A percentile compares a stretch with the other conserved stretches of the same genome.
These are phyloP conservation scores for Darevskia mixta DNA, from an alignment of 2,797 vertebrate genomes.

Conservation along the genomic window DNA sequence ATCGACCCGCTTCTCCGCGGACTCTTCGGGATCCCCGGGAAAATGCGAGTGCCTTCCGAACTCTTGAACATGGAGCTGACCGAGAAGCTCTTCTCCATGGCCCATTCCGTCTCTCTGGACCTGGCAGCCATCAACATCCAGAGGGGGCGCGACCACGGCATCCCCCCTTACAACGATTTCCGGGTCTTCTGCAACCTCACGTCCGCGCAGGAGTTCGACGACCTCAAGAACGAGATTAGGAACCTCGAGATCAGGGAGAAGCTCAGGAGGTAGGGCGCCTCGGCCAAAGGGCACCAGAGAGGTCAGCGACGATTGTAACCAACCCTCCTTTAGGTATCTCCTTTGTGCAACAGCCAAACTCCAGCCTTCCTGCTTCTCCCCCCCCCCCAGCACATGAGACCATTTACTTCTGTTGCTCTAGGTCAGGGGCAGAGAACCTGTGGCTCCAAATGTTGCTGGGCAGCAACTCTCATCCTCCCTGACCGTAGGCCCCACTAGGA, in stretches of 20 bases:
- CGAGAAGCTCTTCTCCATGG: slow-evolving; percentile 80
- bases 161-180: slow-evolving; percentile 80
- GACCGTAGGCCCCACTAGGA: too few species aligned
- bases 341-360: background rate
- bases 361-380: background rate
- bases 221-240: slow-evolving; percentile 79
- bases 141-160: slow-evolving; percentile 78
- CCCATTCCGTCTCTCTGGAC: slow-evolving; percentile 77
- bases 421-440: too few species aligned
- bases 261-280: slow-evolving; percentile 74
- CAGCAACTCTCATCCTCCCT: too few species aligned
- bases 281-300: background rate
- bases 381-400: background rate
- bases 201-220: slow-evolving; percentile 76
- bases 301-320: background rate
- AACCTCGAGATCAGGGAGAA: slow-evolving; percentile 80
- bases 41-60: slow-evolving; percentile 77
- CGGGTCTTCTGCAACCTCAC: slow-evolving; percentile 81
- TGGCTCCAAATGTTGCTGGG: too few species aligned
- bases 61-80: slow-evolving; percentile 81
- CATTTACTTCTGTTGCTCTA: background rate
- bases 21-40: slow-evolving; percentile 77
- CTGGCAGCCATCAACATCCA: slow-evolving; percentile 81
- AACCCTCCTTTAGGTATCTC: background rate
- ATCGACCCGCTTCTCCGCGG: slow-evolving; percentile 79